phyloP scores from a whole-genome alignment of 2,888 invertebrate species.

The Maniola hyperantus region DNA sequence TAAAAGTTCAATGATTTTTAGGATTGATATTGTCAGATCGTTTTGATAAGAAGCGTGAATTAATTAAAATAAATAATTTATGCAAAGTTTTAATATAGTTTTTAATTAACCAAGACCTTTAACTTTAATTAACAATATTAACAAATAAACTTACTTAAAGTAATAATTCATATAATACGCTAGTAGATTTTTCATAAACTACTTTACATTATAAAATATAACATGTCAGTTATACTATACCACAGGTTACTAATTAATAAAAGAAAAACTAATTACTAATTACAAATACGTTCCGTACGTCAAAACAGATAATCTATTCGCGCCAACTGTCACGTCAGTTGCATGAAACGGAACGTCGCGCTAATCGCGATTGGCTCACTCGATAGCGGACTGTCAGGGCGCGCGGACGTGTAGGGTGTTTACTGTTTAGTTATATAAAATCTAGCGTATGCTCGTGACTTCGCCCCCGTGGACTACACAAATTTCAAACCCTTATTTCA shows the following conservation, averaged over 20 bases:
- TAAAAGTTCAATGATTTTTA: no score
- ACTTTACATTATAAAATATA: conserved; percentile 2
- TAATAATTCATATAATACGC: no score
- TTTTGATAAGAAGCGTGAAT: no score
- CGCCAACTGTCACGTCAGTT: conserved; percentile 76
- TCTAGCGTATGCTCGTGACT: no score
- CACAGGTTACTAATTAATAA: conserved; percentile 12
- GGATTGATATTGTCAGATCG: no score
- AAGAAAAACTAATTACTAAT: conserved; percentile 33
- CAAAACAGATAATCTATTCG: conserved; percentile 52
- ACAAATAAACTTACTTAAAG: background rate
- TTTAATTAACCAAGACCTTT: background rate
- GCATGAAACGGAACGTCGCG: conserved; percentile 68
- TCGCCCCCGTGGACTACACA: no score
- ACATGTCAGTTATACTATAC: background rate
- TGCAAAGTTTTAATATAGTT: background rate
- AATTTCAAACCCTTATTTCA: no score
- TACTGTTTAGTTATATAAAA: background rate
- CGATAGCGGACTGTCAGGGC: conserved; percentile 60
- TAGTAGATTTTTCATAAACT: no score
- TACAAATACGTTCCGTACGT: conserved; percentile 45
- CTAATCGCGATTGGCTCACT: conserved; percentile 69
- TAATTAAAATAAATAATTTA: no score
- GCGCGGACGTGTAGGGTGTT: conserved; percentile 46
- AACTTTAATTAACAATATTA: background rate